Evolutionary conservation across 1,140 invertebrate species (phyloP).

Genomic region (Pissodes strobi): DNA sequence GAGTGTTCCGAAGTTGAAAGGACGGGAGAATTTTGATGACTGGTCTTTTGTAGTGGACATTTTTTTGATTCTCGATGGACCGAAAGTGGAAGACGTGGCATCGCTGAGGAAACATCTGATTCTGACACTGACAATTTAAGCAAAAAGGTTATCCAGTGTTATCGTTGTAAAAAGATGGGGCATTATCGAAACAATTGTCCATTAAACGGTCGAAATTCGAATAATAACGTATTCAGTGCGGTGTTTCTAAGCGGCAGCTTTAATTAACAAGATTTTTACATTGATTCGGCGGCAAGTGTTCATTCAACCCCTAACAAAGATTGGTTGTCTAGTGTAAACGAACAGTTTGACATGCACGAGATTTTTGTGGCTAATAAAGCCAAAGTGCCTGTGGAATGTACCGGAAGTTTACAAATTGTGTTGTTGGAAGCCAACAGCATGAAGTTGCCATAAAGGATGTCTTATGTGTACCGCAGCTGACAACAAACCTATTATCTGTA

Average conservation of each 20-base stretch:
- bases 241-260: slow-evolving; percentile 36
- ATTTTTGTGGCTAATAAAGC: slow-evolving; percentile 25
- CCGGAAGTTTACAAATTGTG: no score
- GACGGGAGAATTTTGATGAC: slow-evolving; percentile 40
- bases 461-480: no score
- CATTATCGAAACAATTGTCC: slow-evolving; percentile 25
- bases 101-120: not conserved
- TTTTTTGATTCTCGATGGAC: slow-evolving; percentile 40
- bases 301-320: slow-evolving; percentile 42
- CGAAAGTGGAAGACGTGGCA: not conserved
- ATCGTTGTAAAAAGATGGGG: slow-evolving; percentile 26
- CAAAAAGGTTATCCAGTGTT: slow-evolving; percentile 11
- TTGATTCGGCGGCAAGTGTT: no score
- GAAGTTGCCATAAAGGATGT: no score
- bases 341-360: not conserved
- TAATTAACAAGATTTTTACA: slow-evolving; percentile 39
- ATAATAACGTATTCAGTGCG: slow-evolving; percentile 16
- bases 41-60: slow-evolving; percentile 42
- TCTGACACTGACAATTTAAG: not conserved
- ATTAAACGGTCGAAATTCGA: not conserved
- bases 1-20: slow-evolving; percentile 40
- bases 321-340: slow-evolving; percentile 19
- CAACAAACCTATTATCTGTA: no score
- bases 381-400: no score
- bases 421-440: not conserved